Evolutionary conservation across 2,113 vertebrate species (phyloP), one percentile per base, ranked within the genome.

Genomic region (Tragelaphus strepsiceros): DNA sequence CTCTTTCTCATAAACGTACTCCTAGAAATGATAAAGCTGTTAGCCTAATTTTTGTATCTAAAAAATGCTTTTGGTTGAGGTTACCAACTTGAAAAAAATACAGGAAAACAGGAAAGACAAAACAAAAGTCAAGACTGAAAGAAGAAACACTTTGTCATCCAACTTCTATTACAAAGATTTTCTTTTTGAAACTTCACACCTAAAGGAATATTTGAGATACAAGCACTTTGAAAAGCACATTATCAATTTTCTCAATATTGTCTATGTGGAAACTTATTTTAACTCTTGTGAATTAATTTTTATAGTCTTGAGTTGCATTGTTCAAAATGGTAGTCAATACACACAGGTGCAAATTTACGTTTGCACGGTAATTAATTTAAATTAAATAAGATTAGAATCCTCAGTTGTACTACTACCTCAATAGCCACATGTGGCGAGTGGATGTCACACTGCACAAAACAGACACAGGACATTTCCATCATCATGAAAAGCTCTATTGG

Each of bases 281-380:
- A 86, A 94, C 35, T 39, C 24, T 56, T 61, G 10, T 54, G 62
- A 78, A 95, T 84, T 78, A 64, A 64, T 49, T 90, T 28, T 67
- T 39, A 49, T 15, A 56, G 39, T 59, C 22, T 77, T 46, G 39
- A 61, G 89, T 54, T 77, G 21, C 5, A 53, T 39, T 87, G 28
- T 64, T 91, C 58, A 91, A 53, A 35, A 74, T n/a, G 15, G 59
- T 49, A 82, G 78, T 81, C 78, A 81, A 3, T 39, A 90, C 13
- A 62, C 32, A 62, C 54, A 96, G 26, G 46, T 51, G 19, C 80
- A 54, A 90, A 62, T 62, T 91, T 54, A 92, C 35, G 0, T 86
- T 92, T 87, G 90, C 6, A 92, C 4, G 71, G 71, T 74, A 95
- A 85, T 56, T 88, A 95, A 91, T 61, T 85, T 84, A 93, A 96